A percentile compares a stretch with the other conserved stretches of the same genome.
These are phyloP conservation scores for Daubentonia madagascariensis DNA, from an alignment of 2,113 vertebrate genomes.

Conservation along the genomic window DNA sequence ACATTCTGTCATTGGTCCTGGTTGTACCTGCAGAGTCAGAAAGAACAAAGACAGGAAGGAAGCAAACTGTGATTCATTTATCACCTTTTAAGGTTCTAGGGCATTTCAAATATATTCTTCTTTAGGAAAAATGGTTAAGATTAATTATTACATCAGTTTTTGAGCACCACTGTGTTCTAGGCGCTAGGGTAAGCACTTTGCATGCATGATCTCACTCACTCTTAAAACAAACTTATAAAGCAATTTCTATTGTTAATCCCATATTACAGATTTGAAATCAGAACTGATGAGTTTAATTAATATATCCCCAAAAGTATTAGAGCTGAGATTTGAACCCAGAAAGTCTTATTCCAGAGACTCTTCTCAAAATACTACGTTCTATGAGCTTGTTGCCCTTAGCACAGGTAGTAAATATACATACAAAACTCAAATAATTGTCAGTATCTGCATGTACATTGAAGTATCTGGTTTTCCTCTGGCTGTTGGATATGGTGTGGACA, in stretches of 20 bases:
- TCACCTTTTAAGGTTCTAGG: not conserved
- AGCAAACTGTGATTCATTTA: not conserved
- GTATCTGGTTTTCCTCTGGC: not conserved
- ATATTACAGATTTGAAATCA: not conserved
- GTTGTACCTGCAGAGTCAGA: not conserved
- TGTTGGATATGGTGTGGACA: not conserved
- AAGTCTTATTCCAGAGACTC: not conserved
- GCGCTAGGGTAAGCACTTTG: not conserved
- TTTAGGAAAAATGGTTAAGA: not conserved
- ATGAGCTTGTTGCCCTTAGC: not conserved
- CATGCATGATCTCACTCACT: not conserved
- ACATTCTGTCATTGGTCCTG: not conserved
- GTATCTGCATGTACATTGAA: not conserved
- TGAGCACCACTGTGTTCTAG: not conserved
- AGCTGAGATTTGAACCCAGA: not conserved
- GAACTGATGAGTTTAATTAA: not conserved
- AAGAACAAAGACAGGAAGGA: not conserved
- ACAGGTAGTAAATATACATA: not conserved
- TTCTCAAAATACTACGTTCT: not conserved
- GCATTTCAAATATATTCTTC: not conserved
- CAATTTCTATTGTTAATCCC: not conserved
- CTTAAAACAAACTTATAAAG: not conserved
- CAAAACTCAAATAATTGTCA: not conserved
- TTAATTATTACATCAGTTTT: not conserved
- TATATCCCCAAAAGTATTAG: not conserved